Percentiles rank a stretch among this genome's conserved stretches.
Evolutionary conservation across 2,888 invertebrate species (phyloP).

Genomic region (Mamestra brassicae): DNA sequence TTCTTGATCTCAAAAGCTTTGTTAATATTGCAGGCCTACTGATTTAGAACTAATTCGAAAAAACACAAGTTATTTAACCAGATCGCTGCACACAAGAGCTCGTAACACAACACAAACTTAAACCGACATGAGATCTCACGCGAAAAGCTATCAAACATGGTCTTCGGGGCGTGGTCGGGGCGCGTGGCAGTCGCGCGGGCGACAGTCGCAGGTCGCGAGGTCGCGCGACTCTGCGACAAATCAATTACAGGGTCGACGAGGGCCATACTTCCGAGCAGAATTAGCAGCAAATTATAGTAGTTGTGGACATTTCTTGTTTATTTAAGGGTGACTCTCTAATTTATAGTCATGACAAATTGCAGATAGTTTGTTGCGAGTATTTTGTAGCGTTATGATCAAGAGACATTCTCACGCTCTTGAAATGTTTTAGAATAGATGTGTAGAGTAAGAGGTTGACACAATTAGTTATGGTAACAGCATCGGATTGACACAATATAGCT

Average conservation of each 20-base stretch:
- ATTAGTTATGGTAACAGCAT: neutral
- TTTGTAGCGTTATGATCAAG: slow-evolving; percentile 44
- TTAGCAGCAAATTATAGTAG: slow-evolving; percentile 87
- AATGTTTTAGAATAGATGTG: neutral
- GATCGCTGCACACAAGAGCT: slow-evolving; percentile 56
- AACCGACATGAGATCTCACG: slow-evolving; percentile 79
- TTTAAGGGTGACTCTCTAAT: slow-evolving; percentile 82
- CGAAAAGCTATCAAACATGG: slow-evolving; percentile 77
- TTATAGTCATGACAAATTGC: slow-evolving; percentile 77
- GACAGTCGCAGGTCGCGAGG: slow-evolving; percentile 68
- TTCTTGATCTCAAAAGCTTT: neutral
- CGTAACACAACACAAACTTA: slow-evolving; percentile 58
- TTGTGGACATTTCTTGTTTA: slow-evolving; percentile 85
- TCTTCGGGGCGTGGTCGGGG: slow-evolving; percentile 72
- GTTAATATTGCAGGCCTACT: neutral
- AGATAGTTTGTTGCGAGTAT: slow-evolving; percentile 56
- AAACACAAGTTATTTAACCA: slow-evolving; percentile 31
- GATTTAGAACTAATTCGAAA: neutral
- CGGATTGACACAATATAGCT: no score
- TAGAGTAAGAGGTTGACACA: neutral
- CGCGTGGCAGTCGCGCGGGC: slow-evolving; percentile 78
- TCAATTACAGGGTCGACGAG: slow-evolving; percentile 86
- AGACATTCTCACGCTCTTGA: slow-evolving; percentile 50
- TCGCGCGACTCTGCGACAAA: slow-evolving; percentile 83
- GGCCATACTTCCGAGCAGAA: slow-evolving; percentile 84